Evolutionary conservation across 2,888 invertebrate genomes (phyloP).

Genomic region (Tetragnatha montana): DNA sequence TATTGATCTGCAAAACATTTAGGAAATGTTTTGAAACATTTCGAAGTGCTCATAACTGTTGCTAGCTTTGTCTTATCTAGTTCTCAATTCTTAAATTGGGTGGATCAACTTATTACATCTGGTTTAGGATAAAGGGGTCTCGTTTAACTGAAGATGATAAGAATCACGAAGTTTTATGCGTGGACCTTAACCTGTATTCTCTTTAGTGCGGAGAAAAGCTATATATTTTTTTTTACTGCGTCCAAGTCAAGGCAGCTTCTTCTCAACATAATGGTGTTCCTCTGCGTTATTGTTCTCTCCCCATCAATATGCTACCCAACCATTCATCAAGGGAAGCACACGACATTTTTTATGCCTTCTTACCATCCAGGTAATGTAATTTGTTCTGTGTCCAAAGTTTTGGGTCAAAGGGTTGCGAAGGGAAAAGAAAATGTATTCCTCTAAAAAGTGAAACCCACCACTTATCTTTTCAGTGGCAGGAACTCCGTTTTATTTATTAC

Average conservation of each 20-base stretch:
- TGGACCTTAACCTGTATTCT: not conserved
- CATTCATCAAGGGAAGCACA: not conserved
- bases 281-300: not conserved
- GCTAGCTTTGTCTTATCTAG: too few species aligned
- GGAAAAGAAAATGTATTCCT: conserved; percentile 17
- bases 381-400: conserved; percentile 39
- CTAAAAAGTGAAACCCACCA: conserved; percentile 53
- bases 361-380: conserved; percentile 49
- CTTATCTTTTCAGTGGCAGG: conserved; percentile 65
- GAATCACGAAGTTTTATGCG: too few species aligned
- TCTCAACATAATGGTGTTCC: too few species aligned
- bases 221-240: not conserved
- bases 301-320: not conserved
- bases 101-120: too few species aligned
- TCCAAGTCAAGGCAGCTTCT: too few species aligned
- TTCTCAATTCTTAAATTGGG: too few species aligned
- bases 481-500: conserved; percentile 62
- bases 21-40: too few species aligned
- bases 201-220: not conserved
- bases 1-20: too few species aligned
- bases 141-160: too few species aligned
- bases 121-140: too few species aligned
- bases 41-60: too few species aligned
- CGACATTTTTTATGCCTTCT: not conserved
- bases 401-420: conserved; percentile 56